Evolutionary conservation across 2,113 vertebrate species (phyloP), one percentile per base, ranked within the genome.

Genomic region (Stegastes partitus): DNA sequence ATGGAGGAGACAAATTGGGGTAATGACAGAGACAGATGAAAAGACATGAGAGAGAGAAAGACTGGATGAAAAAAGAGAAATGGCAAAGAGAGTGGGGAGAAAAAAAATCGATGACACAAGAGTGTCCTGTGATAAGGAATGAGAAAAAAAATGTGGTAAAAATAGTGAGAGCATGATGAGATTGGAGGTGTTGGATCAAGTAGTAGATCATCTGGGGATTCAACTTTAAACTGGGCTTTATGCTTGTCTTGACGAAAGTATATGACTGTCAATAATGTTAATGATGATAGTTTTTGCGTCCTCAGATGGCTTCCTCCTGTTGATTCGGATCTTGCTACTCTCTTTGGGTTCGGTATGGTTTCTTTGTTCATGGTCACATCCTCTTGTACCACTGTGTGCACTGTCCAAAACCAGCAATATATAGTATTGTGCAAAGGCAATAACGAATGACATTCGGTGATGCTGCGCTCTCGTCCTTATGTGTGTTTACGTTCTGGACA

Each of bases 1-100:
- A 76, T 61, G 72, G 75, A 79, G 76, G 79, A 90, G 83, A 86
- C 78, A 86, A 90, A 89, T 84, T 79, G 80, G 81, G 51, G 89
- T 81, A 91, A 86, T 77, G 81, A 85, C 90, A 87, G 80, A 89
- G 87, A 93, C 45, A 28, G 88, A 93, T 89, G 85, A 88, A 83
- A 89, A 89, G 83, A 84, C 85, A 90, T 80, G 84, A 90, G 73
- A 84, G 63, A 63, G 25, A 67, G 63, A 76, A 72, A 79, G 76
- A 79, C 57, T 57, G 71, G 77, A 79, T 87, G 74, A 83, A 82
- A 84, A 81, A 76, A 21, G 6, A 44, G 34, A 45, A 75, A 69
- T 12, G 2, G 23, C 18, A 74, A 55, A 79, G 37, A 45, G 45
- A 66, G 16, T 56, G 12, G 22, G 44, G 37, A n/a, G 14, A 50